These are phyloP conservation scores for Actinia equina DNA, from an alignment of 64 coral and sea anemone genomes.

Conservation along the genomic window DNA sequence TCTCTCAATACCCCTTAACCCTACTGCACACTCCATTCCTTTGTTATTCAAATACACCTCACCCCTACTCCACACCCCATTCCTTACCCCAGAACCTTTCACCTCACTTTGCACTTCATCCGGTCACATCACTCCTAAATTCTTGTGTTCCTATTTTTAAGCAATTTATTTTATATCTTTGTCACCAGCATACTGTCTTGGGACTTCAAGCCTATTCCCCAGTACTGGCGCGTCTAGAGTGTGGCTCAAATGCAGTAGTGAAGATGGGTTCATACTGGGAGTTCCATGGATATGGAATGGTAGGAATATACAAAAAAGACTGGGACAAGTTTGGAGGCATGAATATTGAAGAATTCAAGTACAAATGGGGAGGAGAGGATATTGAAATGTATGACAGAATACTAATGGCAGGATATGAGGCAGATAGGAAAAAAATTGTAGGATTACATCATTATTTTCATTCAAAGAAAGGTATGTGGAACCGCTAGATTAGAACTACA, in stretches of 20 bases:
- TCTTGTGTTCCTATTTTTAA: neutral
- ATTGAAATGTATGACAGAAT: constrained; percentile 82
- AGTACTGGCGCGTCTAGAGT: neutral
- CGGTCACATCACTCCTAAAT: neutral
- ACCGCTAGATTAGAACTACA: neutral
- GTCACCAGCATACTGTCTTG: neutral
- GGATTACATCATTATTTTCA: constrained; percentile 84
- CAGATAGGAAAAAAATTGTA: constrained; percentile 59
- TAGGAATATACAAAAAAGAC: constrained; percentile 84
- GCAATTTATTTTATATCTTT: neutral
- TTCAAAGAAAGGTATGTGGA: constrained; percentile 90
- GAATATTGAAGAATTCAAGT: constrained; percentile 55
- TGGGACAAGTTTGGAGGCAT: constrained; percentile 88
- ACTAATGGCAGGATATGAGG: constrained; percentile 50
- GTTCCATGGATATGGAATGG: constrained; percentile 58
- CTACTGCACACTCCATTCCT: neutral
- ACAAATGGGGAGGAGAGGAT: constrained; percentile 88
- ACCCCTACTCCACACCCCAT: too few relatives aligned
- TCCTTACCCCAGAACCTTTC: too few relatives aligned
- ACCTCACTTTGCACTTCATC: too few relatives aligned
- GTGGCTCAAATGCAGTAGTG: constrained; percentile 5
- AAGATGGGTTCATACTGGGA: constrained; percentile 57
- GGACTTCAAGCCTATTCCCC: constrained; percentile 14
- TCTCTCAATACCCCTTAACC: too few relatives aligned
- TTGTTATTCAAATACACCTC: neutral